These are phyloP conservation scores for Drosophila bifasciata DNA, from an alignment of 1,140 invertebrate genomes.

Conservation along the genomic window DNA sequence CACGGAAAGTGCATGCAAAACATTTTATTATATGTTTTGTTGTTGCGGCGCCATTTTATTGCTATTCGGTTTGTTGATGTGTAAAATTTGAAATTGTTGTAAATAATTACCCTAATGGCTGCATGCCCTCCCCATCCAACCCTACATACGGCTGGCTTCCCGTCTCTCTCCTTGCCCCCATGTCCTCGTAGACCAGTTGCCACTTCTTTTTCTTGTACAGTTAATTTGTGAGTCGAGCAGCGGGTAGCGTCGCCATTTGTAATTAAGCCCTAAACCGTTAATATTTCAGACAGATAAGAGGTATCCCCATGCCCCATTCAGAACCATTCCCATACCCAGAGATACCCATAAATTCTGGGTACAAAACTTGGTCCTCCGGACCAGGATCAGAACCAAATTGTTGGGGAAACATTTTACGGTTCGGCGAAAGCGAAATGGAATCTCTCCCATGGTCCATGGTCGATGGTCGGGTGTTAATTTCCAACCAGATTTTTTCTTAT, in stretches of 20 bases:
- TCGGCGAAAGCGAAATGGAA: slow-evolving; percentile 52
- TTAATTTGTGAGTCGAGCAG: slow-evolving; percentile 62
- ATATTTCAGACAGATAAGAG: slow-evolving; percentile 78
- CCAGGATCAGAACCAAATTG: slow-evolving; percentile 40
- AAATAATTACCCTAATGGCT: slow-evolving; percentile 80
- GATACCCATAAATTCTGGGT: slow-evolving; percentile 48
- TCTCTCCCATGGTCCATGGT: slow-evolving; percentile 26
- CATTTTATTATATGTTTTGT: slow-evolving; percentile 50
- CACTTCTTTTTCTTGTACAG: slow-evolving; percentile 22
- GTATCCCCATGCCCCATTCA: not conserved
- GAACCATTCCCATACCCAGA: not conserved
- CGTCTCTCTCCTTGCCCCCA: slow-evolving; percentile 12
- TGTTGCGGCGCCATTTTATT: slow-evolving; percentile 54
- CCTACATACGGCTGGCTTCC: not conserved
- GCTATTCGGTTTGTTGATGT: slow-evolving; percentile 68
- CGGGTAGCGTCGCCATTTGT: slow-evolving; percentile 69
- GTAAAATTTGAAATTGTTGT: slow-evolving; percentile 82
- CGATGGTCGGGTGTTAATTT: slow-evolving; percentile 65
- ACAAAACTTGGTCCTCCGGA: slow-evolving; percentile 56
- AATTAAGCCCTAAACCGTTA: slow-evolving; percentile 81
- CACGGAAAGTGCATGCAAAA: slow-evolving; percentile 70
- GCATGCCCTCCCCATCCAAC: slow-evolving; percentile 2
- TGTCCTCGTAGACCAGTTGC: too few relatives aligned
- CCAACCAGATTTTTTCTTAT: slow-evolving; percentile 51
- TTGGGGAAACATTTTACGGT: slow-evolving; percentile 66